Percentiles rank a stretch among this genome's conserved stretches.
These are phyloP conservation scores for Drosophila orena DNA, from an alignment of 1,140 invertebrate species.

Conservation along the genomic window DNA sequence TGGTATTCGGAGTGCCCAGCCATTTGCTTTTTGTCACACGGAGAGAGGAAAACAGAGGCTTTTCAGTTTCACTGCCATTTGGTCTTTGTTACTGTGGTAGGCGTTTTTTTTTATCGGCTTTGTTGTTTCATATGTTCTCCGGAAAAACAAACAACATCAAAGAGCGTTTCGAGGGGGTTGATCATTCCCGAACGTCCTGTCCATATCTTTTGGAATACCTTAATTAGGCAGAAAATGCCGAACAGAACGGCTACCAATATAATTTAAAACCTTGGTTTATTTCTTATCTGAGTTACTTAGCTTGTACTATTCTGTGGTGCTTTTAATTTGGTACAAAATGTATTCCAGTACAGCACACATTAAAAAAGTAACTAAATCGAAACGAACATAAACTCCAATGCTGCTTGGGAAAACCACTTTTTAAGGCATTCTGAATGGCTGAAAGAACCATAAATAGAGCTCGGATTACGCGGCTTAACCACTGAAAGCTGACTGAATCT, in stretches of 20 bases:
- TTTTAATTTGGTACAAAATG: too few species aligned
- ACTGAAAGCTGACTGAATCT: constrained; percentile 12
- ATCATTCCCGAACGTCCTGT: neutral
- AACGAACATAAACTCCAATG: neutral
- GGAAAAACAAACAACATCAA: constrained; percentile 35
- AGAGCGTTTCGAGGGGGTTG: constrained; percentile 7
- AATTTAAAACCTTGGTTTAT: neutral
- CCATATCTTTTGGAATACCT: neutral
- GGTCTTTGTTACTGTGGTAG: constrained; percentile 23
- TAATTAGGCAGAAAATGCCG: too few species aligned
- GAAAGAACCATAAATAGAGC: constrained; percentile 35
- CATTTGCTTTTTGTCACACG: constrained; percentile 17
- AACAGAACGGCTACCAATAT: neutral
- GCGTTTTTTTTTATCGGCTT: constrained; percentile 14
- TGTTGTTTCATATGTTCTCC: constrained; percentile 11
- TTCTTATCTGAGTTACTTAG: too few species aligned
- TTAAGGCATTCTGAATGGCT: constrained; percentile 5
- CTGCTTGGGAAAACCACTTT: constrained; percentile 12
- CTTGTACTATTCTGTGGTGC: too few species aligned
- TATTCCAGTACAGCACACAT: neutral
- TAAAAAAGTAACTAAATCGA: neutral
- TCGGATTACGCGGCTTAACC: constrained; percentile 33
- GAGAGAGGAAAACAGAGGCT: constrained; percentile 7
- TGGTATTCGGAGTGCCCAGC: constrained; percentile 24
- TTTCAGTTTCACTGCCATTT: constrained; percentile 28